A percentile compares a stretch with the other conserved stretches of the same genome.
phyloP scores from a whole-genome alignment of 1,140 invertebrate species.

The Drosophila athabasca region DNA sequence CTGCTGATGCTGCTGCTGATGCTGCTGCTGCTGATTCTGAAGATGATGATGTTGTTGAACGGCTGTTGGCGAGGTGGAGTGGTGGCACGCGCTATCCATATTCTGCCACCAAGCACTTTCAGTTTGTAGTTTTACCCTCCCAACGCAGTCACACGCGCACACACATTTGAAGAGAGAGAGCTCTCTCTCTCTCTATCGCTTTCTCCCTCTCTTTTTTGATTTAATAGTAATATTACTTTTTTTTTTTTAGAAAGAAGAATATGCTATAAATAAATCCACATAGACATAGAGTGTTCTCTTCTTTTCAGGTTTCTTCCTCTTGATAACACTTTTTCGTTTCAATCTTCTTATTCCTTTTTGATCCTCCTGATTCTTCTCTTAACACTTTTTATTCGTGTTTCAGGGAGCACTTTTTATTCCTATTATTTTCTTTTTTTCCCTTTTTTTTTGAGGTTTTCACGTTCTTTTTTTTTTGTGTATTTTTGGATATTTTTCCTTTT shows the following conservation, averaged over 20 bases:
- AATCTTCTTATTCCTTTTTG: neutral
- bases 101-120: slow-evolving; percentile 50
- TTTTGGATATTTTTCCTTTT: too few species aligned
- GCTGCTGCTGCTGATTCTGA: neutral
- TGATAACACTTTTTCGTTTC: too few species aligned
- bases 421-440: too few species aligned
- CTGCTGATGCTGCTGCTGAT: slow-evolving; percentile 9
- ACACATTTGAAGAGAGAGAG: slow-evolving; percentile 1
- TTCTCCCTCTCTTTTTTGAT: too few species aligned
- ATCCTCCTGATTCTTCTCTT: neutral
- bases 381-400: neutral
- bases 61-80: slow-evolving; percentile 17
- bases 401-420: slow-evolving; percentile 8
- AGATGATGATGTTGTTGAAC: slow-evolving; percentile 12
- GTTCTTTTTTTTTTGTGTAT: too few species aligned
- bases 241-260: neutral
- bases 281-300: too few species aligned
- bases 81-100: slow-evolving; percentile 57
- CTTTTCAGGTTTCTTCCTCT: too few species aligned
- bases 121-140: slow-evolving; percentile 5
- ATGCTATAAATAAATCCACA: neutral
- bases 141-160: slow-evolving; percentile 17
- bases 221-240: neutral
- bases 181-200: too few species aligned
- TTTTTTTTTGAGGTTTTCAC: neutral